Percentiles rank a stretch among this genome's conserved stretches.
Evolutionary conservation across 2,113 vertebrate species (phyloP).

Genomic region (Hippopotamus amphibius): DNA sequence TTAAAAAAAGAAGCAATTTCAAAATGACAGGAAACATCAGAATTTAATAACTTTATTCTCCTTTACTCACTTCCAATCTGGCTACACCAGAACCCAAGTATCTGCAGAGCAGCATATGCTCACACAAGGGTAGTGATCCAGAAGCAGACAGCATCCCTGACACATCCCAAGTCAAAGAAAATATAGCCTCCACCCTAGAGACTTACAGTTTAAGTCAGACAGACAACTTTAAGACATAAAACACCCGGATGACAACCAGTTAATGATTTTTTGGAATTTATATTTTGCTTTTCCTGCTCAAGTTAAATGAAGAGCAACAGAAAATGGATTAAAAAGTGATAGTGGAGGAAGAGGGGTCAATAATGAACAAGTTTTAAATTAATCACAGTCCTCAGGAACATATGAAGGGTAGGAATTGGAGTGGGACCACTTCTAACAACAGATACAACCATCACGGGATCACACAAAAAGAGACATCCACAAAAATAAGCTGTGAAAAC

Average conservation of each 20-base stretch:
- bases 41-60: slow-evolving; percentile 67
- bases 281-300: slow-evolving; percentile 64
- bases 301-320: slow-evolving; percentile 68
- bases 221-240: slow-evolving; percentile 70
- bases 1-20: slow-evolving; percentile 31
- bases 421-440: neutral
- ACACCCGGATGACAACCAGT: slow-evolving; percentile 54
- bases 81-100: slow-evolving; percentile 25
- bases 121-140: slow-evolving; percentile 56
- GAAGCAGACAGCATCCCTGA: slow-evolving; percentile 68
- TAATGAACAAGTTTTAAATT: slow-evolving; percentile 62
- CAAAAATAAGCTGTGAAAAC: neutral
- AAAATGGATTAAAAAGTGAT: slow-evolving; percentile 55
- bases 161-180: slow-evolving; percentile 65
- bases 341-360: slow-evolving; percentile 10
- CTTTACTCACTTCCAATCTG: slow-evolving; percentile 47
- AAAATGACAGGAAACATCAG: slow-evolving; percentile 58
- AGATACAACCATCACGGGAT: neutral
- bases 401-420: slow-evolving; percentile 23
- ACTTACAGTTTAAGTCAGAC: slow-evolving; percentile 61
- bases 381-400: slow-evolving; percentile 61
- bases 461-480: neutral
- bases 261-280: slow-evolving; percentile 66
- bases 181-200: neutral
- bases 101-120: slow-evolving; percentile 67